A percentile compares a stretch with the other conserved stretches of the same genome.
Conservation (phyloP, 2,888 invertebrate species). For the Calameuta filiformis region DNA sequence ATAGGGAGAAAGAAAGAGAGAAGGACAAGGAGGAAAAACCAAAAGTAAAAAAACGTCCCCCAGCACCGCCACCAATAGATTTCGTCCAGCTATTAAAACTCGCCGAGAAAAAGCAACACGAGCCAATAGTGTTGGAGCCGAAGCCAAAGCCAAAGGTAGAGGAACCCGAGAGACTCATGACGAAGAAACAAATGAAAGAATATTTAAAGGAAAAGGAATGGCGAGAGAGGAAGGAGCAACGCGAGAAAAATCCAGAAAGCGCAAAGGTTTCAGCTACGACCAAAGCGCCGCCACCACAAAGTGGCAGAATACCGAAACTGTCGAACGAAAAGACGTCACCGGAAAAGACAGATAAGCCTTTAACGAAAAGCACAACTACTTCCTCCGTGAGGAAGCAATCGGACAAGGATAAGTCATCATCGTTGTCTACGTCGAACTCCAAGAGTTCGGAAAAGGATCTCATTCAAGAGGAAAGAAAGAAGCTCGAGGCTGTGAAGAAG, state of each 20-base stretch:
- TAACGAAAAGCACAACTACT: conserved; percentile 17
- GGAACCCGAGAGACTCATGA: conserved; percentile 78
- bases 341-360: neutral
- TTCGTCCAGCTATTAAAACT: conserved; percentile 83
- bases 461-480: conserved; percentile 53
- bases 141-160: conserved; percentile 60
- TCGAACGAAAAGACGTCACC: conserved; percentile 49
- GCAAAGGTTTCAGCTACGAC: conserved; percentile 10
- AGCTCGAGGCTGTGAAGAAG: conserved; percentile 55
- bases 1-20: conserved; percentile 58
- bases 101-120: conserved; percentile 85
- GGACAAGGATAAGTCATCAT: conserved; percentile 11
- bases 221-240: conserved; percentile 66
- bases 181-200: conserved; percentile 83
- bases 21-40: conserved; percentile 65
- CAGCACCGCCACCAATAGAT: conserved; percentile 80
- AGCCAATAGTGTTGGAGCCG: conserved; percentile 76
- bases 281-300: conserved; percentile 17
- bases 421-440: neutral
- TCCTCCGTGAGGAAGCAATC: conserved; percentile 12
- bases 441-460: conserved; percentile 45
- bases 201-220: conserved; percentile 78
- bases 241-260: conserved; percentile 34
- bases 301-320: conserved; percentile 66
- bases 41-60: conserved; percentile 71